Evolutionary conservation across 2,797 vertebrate genomes (phyloP).

Genomic region (Scolopax bukidnonensis): DNA sequence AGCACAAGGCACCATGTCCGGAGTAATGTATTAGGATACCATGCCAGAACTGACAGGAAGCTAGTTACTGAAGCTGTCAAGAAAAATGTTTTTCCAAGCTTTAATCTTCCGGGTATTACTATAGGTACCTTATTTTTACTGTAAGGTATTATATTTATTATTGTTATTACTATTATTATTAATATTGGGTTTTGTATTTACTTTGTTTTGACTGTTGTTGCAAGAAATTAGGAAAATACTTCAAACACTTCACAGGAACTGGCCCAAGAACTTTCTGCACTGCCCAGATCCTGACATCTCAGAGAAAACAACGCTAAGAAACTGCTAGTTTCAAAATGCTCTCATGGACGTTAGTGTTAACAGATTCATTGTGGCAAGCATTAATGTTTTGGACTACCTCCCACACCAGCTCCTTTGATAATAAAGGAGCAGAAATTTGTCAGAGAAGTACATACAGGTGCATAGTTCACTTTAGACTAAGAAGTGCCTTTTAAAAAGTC

Average conservation of each 20-base stretch:
- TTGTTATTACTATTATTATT: neutral
- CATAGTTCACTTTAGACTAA: neutral
- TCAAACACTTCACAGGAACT: neutral
- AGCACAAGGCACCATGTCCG: conserved; percentile 98
- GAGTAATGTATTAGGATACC: conserved; percentile 96
- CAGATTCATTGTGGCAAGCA: neutral
- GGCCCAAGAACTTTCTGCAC: neutral
- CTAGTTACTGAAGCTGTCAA: conserved; percentile 92
- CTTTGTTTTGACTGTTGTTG: neutral
- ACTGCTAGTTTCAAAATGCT: neutral
- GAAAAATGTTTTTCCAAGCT: conserved; percentile 3
- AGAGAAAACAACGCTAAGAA: neutral
- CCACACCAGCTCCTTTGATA: neutral
- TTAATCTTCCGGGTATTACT: neutral
- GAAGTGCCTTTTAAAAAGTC: neutral
- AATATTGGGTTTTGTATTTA: neutral
- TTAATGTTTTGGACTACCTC: neutral
- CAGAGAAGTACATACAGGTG: neutral
- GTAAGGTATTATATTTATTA: neutral
- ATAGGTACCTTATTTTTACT: neutral
- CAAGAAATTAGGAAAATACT: neutral
- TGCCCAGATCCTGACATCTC: neutral
- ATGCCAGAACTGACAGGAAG: conserved; percentile 94
- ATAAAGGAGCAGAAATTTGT: neutral
- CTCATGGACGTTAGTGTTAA: neutral